Evolutionary conservation across 2,113 vertebrate genomes (phyloP), one percentile per base, ranked within the genome.

Genomic region (Vulpes vulpes): DNA sequence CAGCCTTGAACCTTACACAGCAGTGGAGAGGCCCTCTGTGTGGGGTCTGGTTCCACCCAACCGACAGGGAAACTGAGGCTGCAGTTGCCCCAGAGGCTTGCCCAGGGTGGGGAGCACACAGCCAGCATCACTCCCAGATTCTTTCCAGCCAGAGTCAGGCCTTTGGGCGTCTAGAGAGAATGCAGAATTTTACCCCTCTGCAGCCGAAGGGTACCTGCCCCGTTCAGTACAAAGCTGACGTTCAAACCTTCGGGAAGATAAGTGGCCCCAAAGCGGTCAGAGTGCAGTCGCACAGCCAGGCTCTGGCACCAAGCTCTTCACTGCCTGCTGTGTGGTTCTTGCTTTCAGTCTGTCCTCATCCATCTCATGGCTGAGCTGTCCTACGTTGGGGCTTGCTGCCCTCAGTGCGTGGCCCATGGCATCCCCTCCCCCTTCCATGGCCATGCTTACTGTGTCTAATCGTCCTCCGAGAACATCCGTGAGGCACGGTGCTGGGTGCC

Each of bases 371-470:
- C 62, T 23, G 0, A 5, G 4, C 9, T 17, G 8, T 81, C 35
- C 11, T 1, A 0, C 1, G 0, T 57, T 65, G 2, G 20, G 5
- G 59, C 38, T 27, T 0, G 0, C 38, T 6, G 5, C 35, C 57
- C 17, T 35, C 30, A 0, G 22, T 8, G 49, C 25, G 0, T 67
- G 25, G 43, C 79, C 74, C 8, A 0, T 5, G 2, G 16, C 51
- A 22, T 14, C 23, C 8, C 53, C 17, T 5, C 43, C 79, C 17
- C 55, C 4, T 10, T 43, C 38, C 59, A 11, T 2, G 1, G 27
- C 53, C 74, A 1, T 1, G 19, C 16, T 43, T 20, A 14, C 55
- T 17, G n/a, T 5, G 2, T 8, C 5, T 53, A 49, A 4, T 23
- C 25, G 4, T 30, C 1, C 32, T 23, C 10, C 71, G 0, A 35